These are phyloP conservation scores for Peromyscus eremicus DNA, from an alignment of 2,797 vertebrate species.

Conservation along the genomic window DNA sequence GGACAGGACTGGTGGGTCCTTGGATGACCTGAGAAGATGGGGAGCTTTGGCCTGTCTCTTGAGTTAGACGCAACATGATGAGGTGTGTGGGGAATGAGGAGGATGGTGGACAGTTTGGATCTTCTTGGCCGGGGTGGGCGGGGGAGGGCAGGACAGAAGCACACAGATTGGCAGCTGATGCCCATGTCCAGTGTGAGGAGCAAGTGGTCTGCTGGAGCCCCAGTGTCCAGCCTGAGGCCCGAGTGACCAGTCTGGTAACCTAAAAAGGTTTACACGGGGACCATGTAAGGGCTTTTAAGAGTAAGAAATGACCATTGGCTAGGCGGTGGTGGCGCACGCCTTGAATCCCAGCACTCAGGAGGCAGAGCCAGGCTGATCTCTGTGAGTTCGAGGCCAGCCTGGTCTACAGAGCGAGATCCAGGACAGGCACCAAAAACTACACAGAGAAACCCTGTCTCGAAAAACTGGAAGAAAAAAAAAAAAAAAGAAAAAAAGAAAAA, in stretches of 20 bases:
- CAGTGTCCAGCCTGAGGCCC: not conserved
- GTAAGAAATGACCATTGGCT: not conserved
- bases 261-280: not conserved
- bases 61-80: rapidly evolving
- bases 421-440: no score
- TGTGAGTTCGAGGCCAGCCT: no score
- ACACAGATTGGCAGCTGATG: rapidly evolving
- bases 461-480: no score
- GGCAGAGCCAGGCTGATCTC: no score
- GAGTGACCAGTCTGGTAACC: not conserved
- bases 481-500: no score
- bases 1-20: not conserved
- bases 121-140: no score
- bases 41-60: not conserved
- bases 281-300: not conserved
- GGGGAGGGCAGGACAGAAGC: not conserved
- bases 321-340: no score
- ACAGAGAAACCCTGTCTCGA: no score
- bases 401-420: no score
- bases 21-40: not conserved
- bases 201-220: not conserved
- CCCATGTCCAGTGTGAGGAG: not conserved
- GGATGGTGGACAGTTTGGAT: rapidly evolving
- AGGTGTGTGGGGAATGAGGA: rapidly evolving
- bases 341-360: no score